A percentile compares a stretch with the other conserved stretches of the same genome.
phyloP scores from a whole-genome alignment of 2,888 invertebrate genomes.

The Germaria angustata region DNA sequence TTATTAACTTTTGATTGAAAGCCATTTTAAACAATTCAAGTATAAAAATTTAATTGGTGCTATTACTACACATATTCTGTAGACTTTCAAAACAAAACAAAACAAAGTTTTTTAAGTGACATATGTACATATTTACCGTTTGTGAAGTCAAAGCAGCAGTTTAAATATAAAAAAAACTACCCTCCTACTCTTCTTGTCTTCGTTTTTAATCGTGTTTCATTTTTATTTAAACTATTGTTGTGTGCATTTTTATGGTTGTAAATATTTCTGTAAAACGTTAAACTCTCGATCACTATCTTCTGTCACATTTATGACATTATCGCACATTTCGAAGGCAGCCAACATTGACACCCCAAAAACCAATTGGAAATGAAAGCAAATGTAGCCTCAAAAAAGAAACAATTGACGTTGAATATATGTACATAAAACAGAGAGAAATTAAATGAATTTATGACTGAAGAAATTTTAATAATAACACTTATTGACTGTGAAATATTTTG shows the following conservation, averaged over 20 bases:
- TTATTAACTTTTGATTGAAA: too few relatives aligned
- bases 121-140: not conserved
- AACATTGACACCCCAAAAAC: not conserved
- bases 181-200: slow-evolving; percentile 14
- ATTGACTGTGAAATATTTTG: slow-evolving; percentile 64
- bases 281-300: slow-evolving; percentile 73
- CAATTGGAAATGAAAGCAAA: slow-evolving; percentile 18
- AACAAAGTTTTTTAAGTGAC: too few relatives aligned
- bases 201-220: slow-evolving; percentile 19
- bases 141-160: not conserved
- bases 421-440: slow-evolving; percentile 1
- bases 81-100: not conserved
- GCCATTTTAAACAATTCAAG: too few relatives aligned
- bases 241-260: slow-evolving; percentile 23
- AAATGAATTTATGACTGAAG: slow-evolving; percentile 20
- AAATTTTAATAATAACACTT: slow-evolving; percentile 57
- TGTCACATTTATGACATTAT: slow-evolving; percentile 78
- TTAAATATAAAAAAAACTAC: not conserved
- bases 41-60: too few relatives aligned
- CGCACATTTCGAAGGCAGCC: slow-evolving; percentile 69
- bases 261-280: slow-evolving; percentile 51
- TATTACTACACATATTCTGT: too few relatives aligned
- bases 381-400: not conserved
- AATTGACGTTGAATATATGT: slow-evolving; percentile 1
- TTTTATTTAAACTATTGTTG: slow-evolving; percentile 22